phyloP scores from a whole-genome alignment of 1,140 invertebrate species.

The Tigriopus japonicus region DNA sequence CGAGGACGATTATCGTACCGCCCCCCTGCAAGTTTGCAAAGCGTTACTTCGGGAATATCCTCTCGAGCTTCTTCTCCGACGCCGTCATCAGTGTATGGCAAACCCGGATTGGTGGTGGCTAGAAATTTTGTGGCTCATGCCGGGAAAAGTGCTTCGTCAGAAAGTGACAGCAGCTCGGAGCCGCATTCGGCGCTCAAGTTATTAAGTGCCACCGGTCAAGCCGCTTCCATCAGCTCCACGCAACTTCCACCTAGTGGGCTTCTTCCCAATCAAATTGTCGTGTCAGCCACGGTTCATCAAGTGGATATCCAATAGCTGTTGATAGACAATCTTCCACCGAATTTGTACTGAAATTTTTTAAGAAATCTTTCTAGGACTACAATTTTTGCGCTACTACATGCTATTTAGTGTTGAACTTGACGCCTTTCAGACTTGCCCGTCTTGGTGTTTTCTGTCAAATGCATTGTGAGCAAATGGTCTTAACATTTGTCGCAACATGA shows the following conservation, averaged over 20 bases:
- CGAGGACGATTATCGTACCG: not conserved
- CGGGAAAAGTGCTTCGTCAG: constrained; percentile 23
- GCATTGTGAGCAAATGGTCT: too few relatives aligned
- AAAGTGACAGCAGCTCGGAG: too few relatives aligned
- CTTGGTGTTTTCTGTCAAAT: too few relatives aligned
- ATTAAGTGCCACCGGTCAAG: too few relatives aligned
- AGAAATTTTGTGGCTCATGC: constrained; percentile 17
- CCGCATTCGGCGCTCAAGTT: constrained; percentile 13
- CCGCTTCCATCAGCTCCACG: too few relatives aligned
- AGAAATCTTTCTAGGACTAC: too few relatives aligned
- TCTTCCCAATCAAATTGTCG: constrained; percentile 43
- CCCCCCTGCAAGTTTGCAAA: not conserved
- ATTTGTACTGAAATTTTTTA: too few relatives aligned
- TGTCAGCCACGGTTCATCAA: constrained; percentile 65
- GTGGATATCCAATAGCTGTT: constrained; percentile 28
- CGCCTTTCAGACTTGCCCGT: too few relatives aligned
- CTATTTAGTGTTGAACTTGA: too few relatives aligned
- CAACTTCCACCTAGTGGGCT: constrained; percentile 26
- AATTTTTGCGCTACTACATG: too few relatives aligned
- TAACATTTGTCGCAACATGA: too few relatives aligned
- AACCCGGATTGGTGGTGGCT: constrained; percentile 25
- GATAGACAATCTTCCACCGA: not conserved
- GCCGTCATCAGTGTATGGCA: constrained; percentile 22
- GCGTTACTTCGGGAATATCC: constrained; percentile 14
- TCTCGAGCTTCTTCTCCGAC: constrained; percentile 20